Evolutionary conservation across 2,113 vertebrate species (phyloP).

Genomic region (Oceanites oceanicus): DNA sequence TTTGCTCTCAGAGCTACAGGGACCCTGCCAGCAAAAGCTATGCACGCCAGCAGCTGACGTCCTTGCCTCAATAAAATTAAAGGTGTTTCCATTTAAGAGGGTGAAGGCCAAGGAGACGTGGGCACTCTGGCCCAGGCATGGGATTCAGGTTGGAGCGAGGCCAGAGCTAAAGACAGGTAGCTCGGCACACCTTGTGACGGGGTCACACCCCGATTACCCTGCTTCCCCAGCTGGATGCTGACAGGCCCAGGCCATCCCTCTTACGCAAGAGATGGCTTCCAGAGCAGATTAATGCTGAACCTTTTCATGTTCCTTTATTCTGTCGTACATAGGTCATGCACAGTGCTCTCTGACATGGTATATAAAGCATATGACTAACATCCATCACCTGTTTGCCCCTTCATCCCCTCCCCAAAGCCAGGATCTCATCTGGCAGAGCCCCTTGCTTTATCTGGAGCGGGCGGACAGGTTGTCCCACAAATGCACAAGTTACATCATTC

Average conservation of each 20-base stretch:
- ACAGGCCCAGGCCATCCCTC: not conserved
- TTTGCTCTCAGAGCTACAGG: not conserved
- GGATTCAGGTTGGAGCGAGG: not conserved
- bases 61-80: not conserved
- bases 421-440: not conserved
- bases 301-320: not conserved
- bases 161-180: not conserved
- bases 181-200: not conserved
- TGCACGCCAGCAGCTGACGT: not conserved
- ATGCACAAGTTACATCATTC: not conserved
- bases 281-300: not conserved
- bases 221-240: not conserved
- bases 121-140: not conserved
- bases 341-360: not conserved
- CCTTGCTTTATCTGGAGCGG: not conserved
- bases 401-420: not conserved
- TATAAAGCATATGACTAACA: not conserved
- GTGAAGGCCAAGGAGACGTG: not conserved
- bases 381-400: not conserved
- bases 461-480: not conserved
- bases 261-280: not conserved
- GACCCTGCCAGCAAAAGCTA: not conserved
- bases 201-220: not conserved
- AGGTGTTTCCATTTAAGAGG: not conserved
- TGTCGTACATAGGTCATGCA: not conserved